A percentile compares a stretch with the other conserved stretches of the same genome.
Evolutionary conservation across 2,113 vertebrate genomes (phyloP).

Genomic region (Menura novaehollandiae): DNA sequence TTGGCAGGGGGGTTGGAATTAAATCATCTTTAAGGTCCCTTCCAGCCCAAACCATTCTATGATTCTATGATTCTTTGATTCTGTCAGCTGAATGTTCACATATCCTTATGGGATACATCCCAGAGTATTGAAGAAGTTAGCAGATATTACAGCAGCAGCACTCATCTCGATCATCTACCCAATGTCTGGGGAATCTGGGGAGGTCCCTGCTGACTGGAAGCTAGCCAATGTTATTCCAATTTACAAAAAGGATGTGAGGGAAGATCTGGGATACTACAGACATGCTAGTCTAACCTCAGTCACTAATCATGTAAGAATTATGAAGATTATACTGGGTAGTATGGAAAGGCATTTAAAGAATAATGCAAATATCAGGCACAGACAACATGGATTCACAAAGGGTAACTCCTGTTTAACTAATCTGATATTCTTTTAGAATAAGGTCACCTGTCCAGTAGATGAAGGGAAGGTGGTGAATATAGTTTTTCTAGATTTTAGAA

Average conservation of each 20-base stretch:
- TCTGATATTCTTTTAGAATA: not conserved
- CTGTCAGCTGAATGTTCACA: not conserved
- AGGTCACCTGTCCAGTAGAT: not conserved
- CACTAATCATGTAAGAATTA: not conserved
- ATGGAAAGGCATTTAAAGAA: not conserved
- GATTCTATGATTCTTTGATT: not conserved
- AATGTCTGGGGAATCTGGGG: too few species aligned
- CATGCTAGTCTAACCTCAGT: not conserved
- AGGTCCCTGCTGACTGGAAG: not conserved
- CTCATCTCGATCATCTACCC: not conserved
- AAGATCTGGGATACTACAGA: not conserved
- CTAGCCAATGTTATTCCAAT: not conserved
- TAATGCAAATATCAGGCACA: not conserved
- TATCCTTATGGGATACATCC: not conserved
- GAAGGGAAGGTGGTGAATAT: not conserved
- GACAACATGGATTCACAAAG: not conserved
- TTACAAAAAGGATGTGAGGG: not conserved
- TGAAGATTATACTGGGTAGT: not conserved
- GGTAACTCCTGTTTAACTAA: not conserved
- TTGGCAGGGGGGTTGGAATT: not conserved
- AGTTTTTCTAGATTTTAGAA: not conserved
- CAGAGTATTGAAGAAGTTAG: not conserved
- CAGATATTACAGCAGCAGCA: not conserved
- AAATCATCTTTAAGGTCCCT: not conserved
- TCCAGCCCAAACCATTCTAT: not conserved